Base-by-base conservation (phyloP, 1,140 invertebrate genomes). In the Drosophila sproati region DNA sequence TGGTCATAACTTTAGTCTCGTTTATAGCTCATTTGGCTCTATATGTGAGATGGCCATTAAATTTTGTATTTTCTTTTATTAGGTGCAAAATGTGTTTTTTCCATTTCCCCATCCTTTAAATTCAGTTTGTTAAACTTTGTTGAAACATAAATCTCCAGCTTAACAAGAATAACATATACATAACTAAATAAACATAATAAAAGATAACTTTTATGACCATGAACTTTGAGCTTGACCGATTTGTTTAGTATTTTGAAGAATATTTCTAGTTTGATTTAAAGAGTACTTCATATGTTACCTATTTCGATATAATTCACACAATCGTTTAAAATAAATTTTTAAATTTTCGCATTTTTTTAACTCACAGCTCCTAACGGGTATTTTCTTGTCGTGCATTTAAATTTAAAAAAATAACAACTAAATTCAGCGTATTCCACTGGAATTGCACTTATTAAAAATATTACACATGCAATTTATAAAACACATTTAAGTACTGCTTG, bases 31-130 rank as follows among this genome's bases (percentile, higher is more conserved):
- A 60, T 61, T 35, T 80, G 61, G 54, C 66, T 57, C 39, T 39
- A 50, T 60, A 76, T 83, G 67, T 64, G 57, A 34, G 52, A 62
- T 50, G 57, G 54, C 67, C 80, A 85, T 88, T 88, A 82, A 76
- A 79, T 80, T 85, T 72, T 47, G n/a, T 43, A 10, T 43, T 10
- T n/a, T 6, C 5, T 12, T 60, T 82, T 87, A 87, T 87, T 77
- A 88, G 83, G 83, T 87, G 83, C 80, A 83, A 87, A 88, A 80
- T 77, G 77, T 88, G 83, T 80, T 87, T 82, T 83, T 68, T 68
- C 77, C 54, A 77, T 74, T 88, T 79, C 45, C 45, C 52, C n/a
- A 31, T 48, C 52, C 45, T 51, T 32, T 52, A 29, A 34, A 28
- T 87, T 77, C 70, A 80, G 80, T 73, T 68, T 72, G 70, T 12